Evolutionary conservation across 2,113 vertebrate genomes (phyloP).

Genomic region (Actinemys pallida): DNA sequence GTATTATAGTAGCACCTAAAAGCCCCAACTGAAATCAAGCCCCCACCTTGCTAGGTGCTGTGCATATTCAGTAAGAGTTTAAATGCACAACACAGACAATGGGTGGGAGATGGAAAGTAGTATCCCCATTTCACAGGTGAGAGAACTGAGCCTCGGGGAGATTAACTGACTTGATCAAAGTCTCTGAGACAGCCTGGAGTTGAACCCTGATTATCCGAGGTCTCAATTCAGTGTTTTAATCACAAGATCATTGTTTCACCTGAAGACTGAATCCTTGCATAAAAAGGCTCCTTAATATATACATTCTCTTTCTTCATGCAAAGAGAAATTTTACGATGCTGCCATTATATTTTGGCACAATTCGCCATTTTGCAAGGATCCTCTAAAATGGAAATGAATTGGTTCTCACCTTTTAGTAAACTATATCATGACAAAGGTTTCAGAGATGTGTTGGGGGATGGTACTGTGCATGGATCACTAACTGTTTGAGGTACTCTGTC

Average conservation of each 20-base stretch:
- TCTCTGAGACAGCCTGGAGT: background rate
- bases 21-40: background rate
- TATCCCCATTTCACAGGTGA: background rate
- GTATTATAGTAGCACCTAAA: background rate
- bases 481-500: background rate
- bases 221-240: background rate
- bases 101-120: background rate
- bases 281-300: background rate
- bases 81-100: background rate
- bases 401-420: background rate
- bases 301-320: background rate
- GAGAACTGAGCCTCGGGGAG: background rate
- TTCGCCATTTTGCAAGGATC: background rate
- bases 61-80: background rate
- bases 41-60: background rate
- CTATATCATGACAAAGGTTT: background rate
- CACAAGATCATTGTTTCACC: background rate
- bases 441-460: background rate
- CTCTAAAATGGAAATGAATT: background rate
- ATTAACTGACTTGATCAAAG: background rate
- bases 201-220: background rate
- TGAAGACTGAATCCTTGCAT: background rate
- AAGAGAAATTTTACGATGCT: background rate
- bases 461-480: background rate
- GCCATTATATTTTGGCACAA: slow-evolving; percentile 25